Base-by-base conservation (phyloP, 1,140 invertebrate genomes). In the Holcopasites calliopsidis region DNA sequence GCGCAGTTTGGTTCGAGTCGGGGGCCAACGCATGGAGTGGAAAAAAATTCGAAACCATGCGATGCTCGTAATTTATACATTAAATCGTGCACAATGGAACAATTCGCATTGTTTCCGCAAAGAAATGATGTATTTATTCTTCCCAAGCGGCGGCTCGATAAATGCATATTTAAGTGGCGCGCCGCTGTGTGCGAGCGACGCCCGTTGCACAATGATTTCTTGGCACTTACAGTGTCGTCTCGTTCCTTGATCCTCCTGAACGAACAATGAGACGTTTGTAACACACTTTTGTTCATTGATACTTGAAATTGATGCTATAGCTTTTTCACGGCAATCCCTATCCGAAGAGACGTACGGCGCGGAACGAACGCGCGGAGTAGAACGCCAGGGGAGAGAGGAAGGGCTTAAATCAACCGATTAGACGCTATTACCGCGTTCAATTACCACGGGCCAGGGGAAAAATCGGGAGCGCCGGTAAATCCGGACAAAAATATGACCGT, bases 101-200 rank as follows among this genome's bases (percentile, higher is more conserved):
- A 72, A 72, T 72, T 64, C 69, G 69, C 40, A 72, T 72, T 72
- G 58, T 64, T 52, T 57, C 44, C 28, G 31, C 69, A 23, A 72
- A 62, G 69, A 23, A 62, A 62, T 72, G n/a, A n/a, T n/a, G n/a
- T 72, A 72, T 64, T 72, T 72, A 72, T 72, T 72, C 58, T 72
- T 72, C 58, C 69, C 69, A 72, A 18, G 33, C 38, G 58, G 42
- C 33, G 21, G n/a, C 35, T 57, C 44, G 58, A 52, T 72, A 61
- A 71, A 71, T 71, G 57, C 44, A 71, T 71, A 71, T 71, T 71
- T 71, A 71, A 71, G 42, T 16, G n/a, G 38, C 31, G 38, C 13
- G 31, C 16, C 26, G n/a, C 38, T 57, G 52, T 57, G 69, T 31
- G 58, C 31, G 44, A 31, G 28, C 69, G 58, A 52, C 69, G 52